phyloP scores from a whole-genome alignment of 1,140 invertebrate genomes.

The Drosophila insularis region DNA sequence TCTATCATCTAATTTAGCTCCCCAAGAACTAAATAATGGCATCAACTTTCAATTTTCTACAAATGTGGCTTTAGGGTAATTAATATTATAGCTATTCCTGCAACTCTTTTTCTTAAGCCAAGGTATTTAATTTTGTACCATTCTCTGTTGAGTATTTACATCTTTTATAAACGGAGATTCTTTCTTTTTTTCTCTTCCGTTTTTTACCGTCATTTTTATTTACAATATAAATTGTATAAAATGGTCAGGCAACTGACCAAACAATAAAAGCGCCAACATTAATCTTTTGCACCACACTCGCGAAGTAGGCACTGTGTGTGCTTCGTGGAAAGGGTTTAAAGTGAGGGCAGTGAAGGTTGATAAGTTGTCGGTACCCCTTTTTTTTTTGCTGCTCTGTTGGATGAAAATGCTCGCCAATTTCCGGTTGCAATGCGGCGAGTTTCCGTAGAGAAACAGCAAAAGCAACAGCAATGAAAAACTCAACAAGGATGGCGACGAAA shows the following conservation, averaged over 20 bases:
- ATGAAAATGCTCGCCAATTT: conserved; percentile 66
- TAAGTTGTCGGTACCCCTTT: conserved; percentile 37
- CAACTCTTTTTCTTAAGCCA: not conserved
- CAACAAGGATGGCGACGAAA: conserved; percentile 68
- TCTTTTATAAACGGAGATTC: conserved; percentile 4
- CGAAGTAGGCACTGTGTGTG: conserved; percentile 33
- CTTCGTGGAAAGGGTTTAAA: not conserved
- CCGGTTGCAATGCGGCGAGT: conserved; percentile 72
- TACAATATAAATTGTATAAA: conserved; percentile 73
- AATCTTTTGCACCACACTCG: conserved; percentile 55
- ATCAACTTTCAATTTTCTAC: no score
- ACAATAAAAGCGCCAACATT: conserved; percentile 76
- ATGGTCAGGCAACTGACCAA: conserved; percentile 71
- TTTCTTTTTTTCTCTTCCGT: conserved; percentile 23
- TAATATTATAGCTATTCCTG: not conserved
- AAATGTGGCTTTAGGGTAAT: no score
- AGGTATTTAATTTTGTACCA: conserved; percentile 4
- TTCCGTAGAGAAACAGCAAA: conserved; percentile 41
- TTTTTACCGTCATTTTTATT: conserved; percentile 64
- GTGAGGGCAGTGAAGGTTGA: not conserved
- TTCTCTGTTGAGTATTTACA: conserved; percentile 5
- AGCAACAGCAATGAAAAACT: conserved; percentile 24
- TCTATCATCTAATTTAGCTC: no score
- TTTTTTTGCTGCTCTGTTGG: not conserved
- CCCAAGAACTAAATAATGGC: no score